These are phyloP conservation scores for Cichladusa arquata DNA, from an alignment of 2,113 vertebrate genomes.

Conservation along the genomic window DNA sequence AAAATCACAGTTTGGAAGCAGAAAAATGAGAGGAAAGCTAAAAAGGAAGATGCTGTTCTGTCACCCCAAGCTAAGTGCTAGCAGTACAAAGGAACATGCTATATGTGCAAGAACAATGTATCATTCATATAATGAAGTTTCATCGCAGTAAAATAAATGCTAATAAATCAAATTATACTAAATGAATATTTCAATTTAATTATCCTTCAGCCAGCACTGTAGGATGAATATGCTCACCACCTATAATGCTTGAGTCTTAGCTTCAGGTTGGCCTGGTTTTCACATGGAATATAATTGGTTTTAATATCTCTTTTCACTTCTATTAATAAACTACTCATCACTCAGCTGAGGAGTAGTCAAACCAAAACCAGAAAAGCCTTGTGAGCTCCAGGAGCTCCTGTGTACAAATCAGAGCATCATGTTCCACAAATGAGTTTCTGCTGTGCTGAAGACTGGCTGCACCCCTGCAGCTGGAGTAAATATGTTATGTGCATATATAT, in stretches of 20 bases:
- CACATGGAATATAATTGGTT: not conserved
- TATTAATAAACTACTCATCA: not conserved
- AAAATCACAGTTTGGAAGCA: not conserved
- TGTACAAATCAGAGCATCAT: rapidly evolving
- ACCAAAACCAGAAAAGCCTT: not conserved
- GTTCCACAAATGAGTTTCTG: not conserved
- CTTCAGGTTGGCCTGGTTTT: not conserved
- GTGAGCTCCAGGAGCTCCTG: not conserved
- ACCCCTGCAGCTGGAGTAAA: not conserved
- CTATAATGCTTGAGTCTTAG: not conserved
- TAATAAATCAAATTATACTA: not conserved
- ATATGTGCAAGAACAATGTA: not conserved
- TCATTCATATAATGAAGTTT: not conserved
- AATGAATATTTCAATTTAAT: not conserved
- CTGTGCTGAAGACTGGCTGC: not conserved
- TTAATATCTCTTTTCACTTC: not conserved
- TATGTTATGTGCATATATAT: no score
- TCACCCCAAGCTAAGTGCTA: not conserved
- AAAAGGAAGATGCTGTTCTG: not conserved
- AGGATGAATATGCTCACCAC: not conserved
- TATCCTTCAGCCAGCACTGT: not conserved
- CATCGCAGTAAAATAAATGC: not conserved
- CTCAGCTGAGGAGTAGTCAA: not conserved
- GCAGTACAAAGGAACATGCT: not conserved
- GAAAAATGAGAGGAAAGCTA: not conserved